Evolutionary conservation across 2,113 vertebrate species (phyloP).

Genomic region (Lepus americanus): DNA sequence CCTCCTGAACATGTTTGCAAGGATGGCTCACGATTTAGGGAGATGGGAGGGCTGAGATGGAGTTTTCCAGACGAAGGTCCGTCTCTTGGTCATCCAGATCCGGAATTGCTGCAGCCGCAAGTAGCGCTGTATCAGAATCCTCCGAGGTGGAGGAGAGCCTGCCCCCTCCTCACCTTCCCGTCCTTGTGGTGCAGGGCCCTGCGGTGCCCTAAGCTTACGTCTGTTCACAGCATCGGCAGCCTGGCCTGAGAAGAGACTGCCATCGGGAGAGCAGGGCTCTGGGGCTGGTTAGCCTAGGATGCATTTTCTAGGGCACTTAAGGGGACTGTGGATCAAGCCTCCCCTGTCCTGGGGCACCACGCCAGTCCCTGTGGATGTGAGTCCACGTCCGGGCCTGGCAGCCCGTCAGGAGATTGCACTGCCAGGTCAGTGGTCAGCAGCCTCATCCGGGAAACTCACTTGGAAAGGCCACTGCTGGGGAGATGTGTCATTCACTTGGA

Average conservation of each 20-base stretch:
- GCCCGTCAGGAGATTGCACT: background rate
- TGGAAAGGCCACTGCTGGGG: slow-evolving; percentile 7
- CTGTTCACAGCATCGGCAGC: background rate
- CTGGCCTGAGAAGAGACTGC: background rate
- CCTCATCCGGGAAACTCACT: background rate
- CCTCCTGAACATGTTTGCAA: too few relatives aligned
- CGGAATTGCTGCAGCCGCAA: background rate
- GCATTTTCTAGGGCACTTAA: background rate
- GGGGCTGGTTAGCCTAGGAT: background rate
- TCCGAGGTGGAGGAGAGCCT: too few relatives aligned
- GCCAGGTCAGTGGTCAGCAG: background rate
- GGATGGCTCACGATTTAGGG: fast-evolving
- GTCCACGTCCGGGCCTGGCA: background rate
- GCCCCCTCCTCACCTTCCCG: fast-evolving
- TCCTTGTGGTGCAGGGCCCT: background rate
- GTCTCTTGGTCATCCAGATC: background rate
- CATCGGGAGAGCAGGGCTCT: fast-evolving
- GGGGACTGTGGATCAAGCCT: background rate
- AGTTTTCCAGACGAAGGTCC: background rate
- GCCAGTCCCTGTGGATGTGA: background rate
- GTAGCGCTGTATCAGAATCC: background rate
- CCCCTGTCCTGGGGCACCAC: background rate
- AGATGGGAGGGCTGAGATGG: background rate
- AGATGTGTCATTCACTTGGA: background rate
- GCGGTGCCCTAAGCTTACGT: background rate